Conservation (phyloP, 2,888 invertebrate species). For the Lomographa bimaculata region DNA sequence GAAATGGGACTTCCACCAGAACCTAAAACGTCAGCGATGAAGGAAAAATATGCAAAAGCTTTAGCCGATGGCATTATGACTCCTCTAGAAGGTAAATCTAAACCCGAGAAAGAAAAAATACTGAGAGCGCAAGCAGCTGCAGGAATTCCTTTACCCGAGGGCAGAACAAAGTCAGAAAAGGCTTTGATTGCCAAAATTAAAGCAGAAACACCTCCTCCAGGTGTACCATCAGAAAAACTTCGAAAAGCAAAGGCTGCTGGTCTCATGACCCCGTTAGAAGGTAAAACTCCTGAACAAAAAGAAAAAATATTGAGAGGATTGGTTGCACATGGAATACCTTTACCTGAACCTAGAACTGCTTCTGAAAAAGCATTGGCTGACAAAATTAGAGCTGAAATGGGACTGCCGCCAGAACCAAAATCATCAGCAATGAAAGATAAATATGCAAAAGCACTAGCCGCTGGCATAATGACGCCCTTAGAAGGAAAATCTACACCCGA, state of each 20-base stretch:
- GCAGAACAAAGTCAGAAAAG: constrained; percentile 35
- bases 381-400: constrained; percentile 35
- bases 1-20: constrained; percentile 41
- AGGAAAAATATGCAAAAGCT: constrained; percentile 37
- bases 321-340: constrained; percentile 33
- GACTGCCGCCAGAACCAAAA: constrained; percentile 42
- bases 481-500: constrained; percentile 35
- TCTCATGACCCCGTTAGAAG: constrained; percentile 39
- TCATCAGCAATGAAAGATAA: constrained; percentile 39
- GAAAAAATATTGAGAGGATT: constrained; percentile 40
- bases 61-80: constrained; percentile 35
- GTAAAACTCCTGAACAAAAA: constrained; percentile 38
- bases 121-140: constrained; percentile 27
- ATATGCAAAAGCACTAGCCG: constrained; percentile 31
- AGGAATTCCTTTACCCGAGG: constrained; percentile 36
- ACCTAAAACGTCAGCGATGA: constrained; percentile 30
- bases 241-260: constrained; percentile 39
- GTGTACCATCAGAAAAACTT: constrained; percentile 28
- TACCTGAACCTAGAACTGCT: constrained; percentile 40
- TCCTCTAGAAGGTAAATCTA: constrained; percentile 39
- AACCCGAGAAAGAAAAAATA: constrained; percentile 32
- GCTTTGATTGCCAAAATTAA: constrained; percentile 33
- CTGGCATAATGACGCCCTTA: constrained; percentile 31
- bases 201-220: constrained; percentile 17
- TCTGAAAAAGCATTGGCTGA: constrained; percentile 41